Evolutionary conservation across 1,140 invertebrate species (phyloP).

Genomic region (Psilanteris sp.): DNA sequence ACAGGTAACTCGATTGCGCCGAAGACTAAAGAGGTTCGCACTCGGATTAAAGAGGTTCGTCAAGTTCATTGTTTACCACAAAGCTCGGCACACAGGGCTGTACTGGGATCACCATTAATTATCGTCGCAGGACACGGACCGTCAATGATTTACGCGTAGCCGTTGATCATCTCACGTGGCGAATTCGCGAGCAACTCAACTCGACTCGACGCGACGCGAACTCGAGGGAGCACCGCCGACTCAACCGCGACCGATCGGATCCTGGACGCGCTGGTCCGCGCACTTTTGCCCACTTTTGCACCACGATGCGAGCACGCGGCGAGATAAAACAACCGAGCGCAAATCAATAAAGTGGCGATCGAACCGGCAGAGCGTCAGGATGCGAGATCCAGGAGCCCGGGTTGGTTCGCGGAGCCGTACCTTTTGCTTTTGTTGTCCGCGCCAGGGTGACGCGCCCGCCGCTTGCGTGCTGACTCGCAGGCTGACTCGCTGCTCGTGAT

Average conservation of each 20-base stretch:
- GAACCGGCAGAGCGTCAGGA: constrained; percentile 27
- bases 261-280: too few relatives aligned
- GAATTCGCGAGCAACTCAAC: too few relatives aligned
- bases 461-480: too few relatives aligned
- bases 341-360: constrained; percentile 52
- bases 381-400: constrained; percentile 9
- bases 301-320: constrained; percentile 3
- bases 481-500: background rate
- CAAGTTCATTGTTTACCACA: constrained; percentile 28
- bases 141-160: constrained; percentile 44
- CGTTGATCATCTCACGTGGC: constrained; percentile 49
- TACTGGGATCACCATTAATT: constrained; percentile 41
- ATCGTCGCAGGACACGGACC: constrained; percentile 37
- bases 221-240: too few relatives aligned
- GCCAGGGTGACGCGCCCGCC: constrained; percentile 4
- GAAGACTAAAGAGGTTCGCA: too few relatives aligned
- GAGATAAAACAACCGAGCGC: constrained; percentile 20
- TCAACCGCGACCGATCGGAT: too few relatives aligned
- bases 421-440: constrained; percentile 19
- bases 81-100: constrained; percentile 10
- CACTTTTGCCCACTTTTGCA: background rate
- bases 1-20: too few relatives aligned
- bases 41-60: constrained; percentile 7
- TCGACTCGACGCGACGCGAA: too few relatives aligned
- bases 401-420: constrained; percentile 19